phyloP scores from a whole-genome alignment of 2,113 vertebrate species.

The Cyprinus carpio region DNA sequence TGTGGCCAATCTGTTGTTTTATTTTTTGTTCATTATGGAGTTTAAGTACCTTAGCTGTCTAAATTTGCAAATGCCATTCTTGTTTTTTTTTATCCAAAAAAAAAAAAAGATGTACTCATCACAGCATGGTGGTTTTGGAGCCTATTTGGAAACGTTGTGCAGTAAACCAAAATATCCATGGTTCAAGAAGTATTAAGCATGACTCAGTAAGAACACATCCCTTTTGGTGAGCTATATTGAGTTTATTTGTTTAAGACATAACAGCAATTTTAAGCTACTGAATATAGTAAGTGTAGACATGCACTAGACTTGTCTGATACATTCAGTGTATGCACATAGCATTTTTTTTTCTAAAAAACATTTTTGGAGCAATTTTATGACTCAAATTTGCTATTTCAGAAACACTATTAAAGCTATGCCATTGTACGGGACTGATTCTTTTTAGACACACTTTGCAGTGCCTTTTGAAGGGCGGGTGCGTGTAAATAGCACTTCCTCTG shows the following conservation, averaged over 20 bases:
- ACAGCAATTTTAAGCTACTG: background rate
- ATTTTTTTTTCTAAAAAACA: background rate
- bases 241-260: background rate
- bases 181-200: background rate
- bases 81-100: background rate
- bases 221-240: background rate
- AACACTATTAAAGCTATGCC: background rate
- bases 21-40: constrained; percentile 1
- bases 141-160: background rate
- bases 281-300: background rate
- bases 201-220: background rate
- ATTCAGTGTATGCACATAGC: background rate
- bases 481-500: background rate
- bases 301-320: background rate
- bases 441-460: background rate
- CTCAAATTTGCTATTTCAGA: background rate
- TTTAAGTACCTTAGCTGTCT: background rate
- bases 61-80: background rate
- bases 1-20: constrained; percentile 6
- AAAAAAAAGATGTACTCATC: background rate
- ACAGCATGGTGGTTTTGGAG: background rate
- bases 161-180: background rate
- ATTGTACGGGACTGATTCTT: background rate
- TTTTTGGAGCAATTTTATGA: background rate
- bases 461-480: background rate